Evolutionary conservation across 2,113 vertebrate genomes (phyloP).

Genomic region (Octodon degus): DNA sequence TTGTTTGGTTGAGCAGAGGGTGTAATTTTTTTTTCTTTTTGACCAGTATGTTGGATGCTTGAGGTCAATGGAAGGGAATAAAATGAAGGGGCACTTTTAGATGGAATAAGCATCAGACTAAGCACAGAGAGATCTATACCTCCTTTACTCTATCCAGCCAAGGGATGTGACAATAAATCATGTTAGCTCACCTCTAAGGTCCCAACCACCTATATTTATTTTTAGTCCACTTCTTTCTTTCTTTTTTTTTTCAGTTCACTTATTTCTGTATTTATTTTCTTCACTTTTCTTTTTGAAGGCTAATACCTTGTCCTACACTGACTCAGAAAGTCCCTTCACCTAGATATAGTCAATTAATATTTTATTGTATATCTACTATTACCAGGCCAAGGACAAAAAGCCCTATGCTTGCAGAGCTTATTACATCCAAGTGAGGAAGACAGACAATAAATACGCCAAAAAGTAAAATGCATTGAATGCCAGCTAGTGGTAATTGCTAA

Average conservation of each 20-base stretch:
- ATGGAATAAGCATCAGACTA: neutral
- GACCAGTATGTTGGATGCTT: neutral
- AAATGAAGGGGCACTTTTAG: neutral
- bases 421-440: neutral
- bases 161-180: neutral
- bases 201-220: neutral
- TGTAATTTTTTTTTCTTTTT: neutral
- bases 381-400: neutral
- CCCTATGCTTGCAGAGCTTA: neutral
- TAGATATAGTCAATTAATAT: neutral
- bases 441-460: neutral
- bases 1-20: neutral
- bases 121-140: neutral
- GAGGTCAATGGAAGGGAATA: neutral
- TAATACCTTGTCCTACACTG: neutral
- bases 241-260: too few relatives aligned
- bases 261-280: neutral
- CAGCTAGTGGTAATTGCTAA: neutral
- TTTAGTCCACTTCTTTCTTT: too few relatives aligned
- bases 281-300: neutral
- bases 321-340: neutral
- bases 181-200: neutral
- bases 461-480: neutral
- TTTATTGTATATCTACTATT: neutral
- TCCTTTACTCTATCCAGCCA: neutral